Conservation (phyloP, 2,888 invertebrate genomes). For the Poecilus cupreus region DNA sequence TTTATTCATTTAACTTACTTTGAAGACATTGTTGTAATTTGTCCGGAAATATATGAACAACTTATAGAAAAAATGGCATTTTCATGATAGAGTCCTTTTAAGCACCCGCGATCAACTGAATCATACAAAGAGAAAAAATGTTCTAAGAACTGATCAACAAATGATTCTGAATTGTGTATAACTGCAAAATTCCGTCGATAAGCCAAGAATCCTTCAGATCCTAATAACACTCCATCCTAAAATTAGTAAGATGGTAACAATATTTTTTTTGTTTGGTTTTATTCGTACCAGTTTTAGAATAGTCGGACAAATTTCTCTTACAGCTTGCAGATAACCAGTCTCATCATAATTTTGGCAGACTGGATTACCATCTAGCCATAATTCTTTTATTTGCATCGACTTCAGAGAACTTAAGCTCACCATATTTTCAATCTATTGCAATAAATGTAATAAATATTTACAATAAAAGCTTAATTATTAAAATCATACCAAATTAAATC, state of each 20-base stretch:
- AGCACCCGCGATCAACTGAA: conserved; percentile 26
- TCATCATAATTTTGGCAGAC: conserved; percentile 80
- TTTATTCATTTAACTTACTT: conserved; percentile 26
- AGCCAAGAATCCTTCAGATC: conserved; percentile 71
- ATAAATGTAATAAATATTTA: conserved; percentile 56
- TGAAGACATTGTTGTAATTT: conserved; percentile 28
- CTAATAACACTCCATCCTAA: conserved; percentile 75
- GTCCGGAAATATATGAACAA: conserved; percentile 45
- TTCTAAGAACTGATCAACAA: conserved; percentile 54
- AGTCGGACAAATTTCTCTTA: conserved; percentile 74
- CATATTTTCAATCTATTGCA: conserved; percentile 65
- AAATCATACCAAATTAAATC: conserved; percentile 66
- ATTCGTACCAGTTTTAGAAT: conserved; percentile 74
- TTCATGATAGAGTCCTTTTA: conserved; percentile 42
- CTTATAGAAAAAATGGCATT: conserved; percentile 52
- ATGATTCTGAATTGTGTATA: conserved; percentile 70
- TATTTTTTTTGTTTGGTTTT: too few species aligned
- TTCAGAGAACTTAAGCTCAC: conserved; percentile 65
- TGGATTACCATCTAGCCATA: conserved; percentile 83
- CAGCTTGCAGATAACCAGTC: conserved; percentile 76
- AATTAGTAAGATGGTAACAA: background rate
- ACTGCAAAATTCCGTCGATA: conserved; percentile 75
- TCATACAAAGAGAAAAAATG: conserved; percentile 55
- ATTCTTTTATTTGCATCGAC: conserved; percentile 66
- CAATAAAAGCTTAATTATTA: background rate